A percentile compares a stretch with the other conserved stretches of the same genome.
Evolutionary conservation across 2,113 vertebrate species (phyloP).

Genomic region (Thryonomys swinderianus): DNA sequence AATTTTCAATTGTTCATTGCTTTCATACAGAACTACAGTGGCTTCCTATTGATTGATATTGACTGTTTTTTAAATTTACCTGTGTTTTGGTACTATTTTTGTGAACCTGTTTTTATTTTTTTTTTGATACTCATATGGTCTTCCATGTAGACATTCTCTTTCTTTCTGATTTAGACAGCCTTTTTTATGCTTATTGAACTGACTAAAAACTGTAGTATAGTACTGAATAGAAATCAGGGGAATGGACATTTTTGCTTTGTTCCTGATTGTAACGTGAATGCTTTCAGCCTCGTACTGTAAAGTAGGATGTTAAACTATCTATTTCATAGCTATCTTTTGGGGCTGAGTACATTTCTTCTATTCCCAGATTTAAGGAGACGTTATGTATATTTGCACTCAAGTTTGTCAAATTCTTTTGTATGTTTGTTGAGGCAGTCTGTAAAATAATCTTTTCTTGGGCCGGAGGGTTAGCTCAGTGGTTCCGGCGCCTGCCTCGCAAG

Average conservation of each 20-base stretch:
- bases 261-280: neutral
- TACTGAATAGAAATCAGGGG: neutral
- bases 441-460: neutral
- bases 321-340: neutral
- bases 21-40: neutral
- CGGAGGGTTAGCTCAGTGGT: no score
- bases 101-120: conserved; percentile 8
- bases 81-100: neutral
- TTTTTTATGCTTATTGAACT: neutral
- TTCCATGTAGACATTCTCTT: neutral
- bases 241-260: neutral
- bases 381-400: neutral
- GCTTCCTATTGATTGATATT: neutral
- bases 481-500: no score
- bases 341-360: neutral
- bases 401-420: neutral
- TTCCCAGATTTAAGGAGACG: neutral
- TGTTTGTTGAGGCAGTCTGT: neutral
- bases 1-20: neutral
- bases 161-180: neutral
- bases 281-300: neutral
- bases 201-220: neutral
- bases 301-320: neutral
- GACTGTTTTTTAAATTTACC: neutral
- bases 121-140: neutral